These are phyloP conservation scores for Nipponia nippon DNA, from an alignment of 2,113 vertebrate species.

Conservation along the genomic window DNA sequence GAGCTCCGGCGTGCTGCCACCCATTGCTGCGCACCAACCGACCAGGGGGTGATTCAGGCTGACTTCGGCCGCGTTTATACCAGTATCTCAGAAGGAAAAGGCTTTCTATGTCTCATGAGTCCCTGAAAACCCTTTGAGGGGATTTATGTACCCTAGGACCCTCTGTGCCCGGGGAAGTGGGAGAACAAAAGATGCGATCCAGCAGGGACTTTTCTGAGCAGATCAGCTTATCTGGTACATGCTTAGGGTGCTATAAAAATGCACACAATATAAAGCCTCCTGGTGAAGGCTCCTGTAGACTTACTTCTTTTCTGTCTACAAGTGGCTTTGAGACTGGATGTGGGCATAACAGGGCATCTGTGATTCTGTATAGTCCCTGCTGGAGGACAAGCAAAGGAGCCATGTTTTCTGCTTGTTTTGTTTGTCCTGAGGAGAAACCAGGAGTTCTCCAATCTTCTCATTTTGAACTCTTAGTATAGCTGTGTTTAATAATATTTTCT, in stretches of 20 bases:
- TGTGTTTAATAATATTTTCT: neutral
- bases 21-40: accelerated
- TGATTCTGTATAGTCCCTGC: neutral
- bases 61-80: neutral
- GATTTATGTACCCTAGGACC: neutral
- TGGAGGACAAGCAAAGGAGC: neutral
- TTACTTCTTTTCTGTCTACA: neutral
- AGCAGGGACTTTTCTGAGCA: neutral
- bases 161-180: neutral
- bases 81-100: neutral
- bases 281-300: neutral
- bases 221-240: neutral
- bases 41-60: neutral
- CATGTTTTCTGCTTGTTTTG: neutral
- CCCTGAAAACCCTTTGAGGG: neutral
- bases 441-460: neutral
- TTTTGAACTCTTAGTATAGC: neutral
- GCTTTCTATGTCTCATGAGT: neutral
- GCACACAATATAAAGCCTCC: neutral
- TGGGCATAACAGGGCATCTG: no score
- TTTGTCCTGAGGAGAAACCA: neutral
- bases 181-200: neutral
- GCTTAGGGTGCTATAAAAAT: neutral
- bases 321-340: neutral
- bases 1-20: neutral